phyloP scores from a whole-genome alignment of 2,113 vertebrate species.

The Psilopsiagon aurifrons region DNA sequence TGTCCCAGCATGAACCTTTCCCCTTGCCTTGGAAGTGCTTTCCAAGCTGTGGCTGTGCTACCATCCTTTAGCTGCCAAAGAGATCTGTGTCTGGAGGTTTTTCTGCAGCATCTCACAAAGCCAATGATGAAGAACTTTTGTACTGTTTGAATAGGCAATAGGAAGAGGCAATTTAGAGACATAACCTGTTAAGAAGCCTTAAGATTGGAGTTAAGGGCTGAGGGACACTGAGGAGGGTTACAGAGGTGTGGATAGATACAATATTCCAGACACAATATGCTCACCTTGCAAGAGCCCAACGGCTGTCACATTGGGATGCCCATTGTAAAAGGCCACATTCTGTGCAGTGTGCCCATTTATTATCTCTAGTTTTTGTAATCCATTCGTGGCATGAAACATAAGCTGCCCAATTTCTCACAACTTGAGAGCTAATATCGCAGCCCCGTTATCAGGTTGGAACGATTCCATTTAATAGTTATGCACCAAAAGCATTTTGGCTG shows the following conservation, averaged over 20 bases:
- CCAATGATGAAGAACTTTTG: accelerated
- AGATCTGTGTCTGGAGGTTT: neutral
- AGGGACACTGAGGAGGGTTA: neutral
- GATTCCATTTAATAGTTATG: neutral
- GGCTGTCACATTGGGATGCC: neutral
- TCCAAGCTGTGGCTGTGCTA: neutral
- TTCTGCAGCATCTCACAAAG: neutral
- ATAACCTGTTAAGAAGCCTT: neutral
- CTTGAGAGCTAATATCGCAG: neutral
- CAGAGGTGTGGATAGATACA: neutral
- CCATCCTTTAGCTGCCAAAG: neutral
- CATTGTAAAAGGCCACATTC: neutral
- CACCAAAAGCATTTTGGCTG: constrained; percentile 21
- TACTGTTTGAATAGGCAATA: neutral
- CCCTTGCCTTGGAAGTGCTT: neutral
- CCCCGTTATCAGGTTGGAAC: neutral
- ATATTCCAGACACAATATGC: neutral
- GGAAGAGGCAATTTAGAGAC: neutral
- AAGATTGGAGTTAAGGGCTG: neutral
- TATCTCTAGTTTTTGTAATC: neutral
- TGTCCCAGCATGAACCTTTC: constrained; percentile 15
- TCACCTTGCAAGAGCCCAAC: neutral
- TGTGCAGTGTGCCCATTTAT: neutral
- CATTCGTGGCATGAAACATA: neutral
- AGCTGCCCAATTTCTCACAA: neutral